phyloP scores from a whole-genome alignment of 2,888 invertebrate genomes.

The Eilema depressum region DNA sequence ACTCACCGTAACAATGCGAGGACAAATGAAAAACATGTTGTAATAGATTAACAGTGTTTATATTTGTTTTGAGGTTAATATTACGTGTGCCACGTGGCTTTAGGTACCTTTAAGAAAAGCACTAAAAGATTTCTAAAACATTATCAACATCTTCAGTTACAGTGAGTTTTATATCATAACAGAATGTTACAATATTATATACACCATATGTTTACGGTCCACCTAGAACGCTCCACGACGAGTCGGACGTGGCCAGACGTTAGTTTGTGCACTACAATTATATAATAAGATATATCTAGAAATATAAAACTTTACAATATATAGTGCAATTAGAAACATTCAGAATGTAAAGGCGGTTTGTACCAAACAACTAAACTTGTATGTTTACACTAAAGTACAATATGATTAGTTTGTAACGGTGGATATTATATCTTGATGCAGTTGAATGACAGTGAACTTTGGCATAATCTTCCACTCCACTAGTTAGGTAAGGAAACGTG shows the following conservation, averaged over 20 bases:
- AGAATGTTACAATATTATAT: conserved; percentile 67
- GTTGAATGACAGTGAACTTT: conserved; percentile 50
- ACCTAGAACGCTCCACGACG: conserved; percentile 31
- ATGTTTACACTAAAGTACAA: conserved; percentile 45
- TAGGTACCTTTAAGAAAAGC: conserved; percentile 80
- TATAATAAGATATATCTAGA: conserved; percentile 69
- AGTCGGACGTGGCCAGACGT: conserved; percentile 48
- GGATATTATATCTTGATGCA: conserved; percentile 40
- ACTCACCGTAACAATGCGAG: neutral
- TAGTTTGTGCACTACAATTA: conserved; percentile 79
- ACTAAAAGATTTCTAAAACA: conserved; percentile 81
- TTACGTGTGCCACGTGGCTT: conserved; percentile 82
- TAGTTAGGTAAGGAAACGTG: conserved; percentile 40
- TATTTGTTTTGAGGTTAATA: conserved; percentile 85
- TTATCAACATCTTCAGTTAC: conserved; percentile 77
- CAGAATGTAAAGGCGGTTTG: conserved; percentile 61
- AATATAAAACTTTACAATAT: conserved; percentile 72
- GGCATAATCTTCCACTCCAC: conserved; percentile 51
- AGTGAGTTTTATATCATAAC: conserved; percentile 72
- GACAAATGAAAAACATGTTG: conserved; percentile 61
- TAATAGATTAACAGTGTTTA: conserved; percentile 85
- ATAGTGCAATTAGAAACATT: conserved; percentile 62
- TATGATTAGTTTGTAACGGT: conserved; percentile 46
- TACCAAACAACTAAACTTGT: conserved; percentile 56
- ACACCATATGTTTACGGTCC: conserved; percentile 58